phyloP scores from a whole-genome alignment of 2,888 invertebrate species.

The Sesamia inferens region DNA sequence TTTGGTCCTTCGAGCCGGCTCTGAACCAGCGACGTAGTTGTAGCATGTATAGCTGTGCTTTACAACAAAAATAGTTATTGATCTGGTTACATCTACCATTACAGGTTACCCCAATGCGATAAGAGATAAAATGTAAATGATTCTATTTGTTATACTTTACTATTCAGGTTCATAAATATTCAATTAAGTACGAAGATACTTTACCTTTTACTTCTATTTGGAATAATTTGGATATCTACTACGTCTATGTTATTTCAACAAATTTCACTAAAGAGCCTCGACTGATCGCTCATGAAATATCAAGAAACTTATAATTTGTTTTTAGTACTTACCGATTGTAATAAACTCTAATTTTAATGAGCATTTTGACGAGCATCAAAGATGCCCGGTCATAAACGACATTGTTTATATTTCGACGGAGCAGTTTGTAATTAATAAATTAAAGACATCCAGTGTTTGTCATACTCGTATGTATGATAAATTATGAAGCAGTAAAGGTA shows the following conservation, averaged over 20 bases:
- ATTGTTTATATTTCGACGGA: conserved; percentile 44
- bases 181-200: neutral
- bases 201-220: neutral
- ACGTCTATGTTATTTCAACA: neutral
- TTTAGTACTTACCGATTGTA: conserved; percentile 61
- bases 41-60: neutral
- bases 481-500: neutral
- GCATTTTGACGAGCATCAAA: conserved; percentile 53
- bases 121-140: neutral
- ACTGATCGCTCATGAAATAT: conserved; percentile 30
- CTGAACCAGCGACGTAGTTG: too few species aligned
- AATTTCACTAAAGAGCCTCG: conserved; percentile 20
- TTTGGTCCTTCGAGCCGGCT: too few species aligned
- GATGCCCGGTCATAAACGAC: conserved; percentile 46
- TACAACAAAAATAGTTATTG: neutral
- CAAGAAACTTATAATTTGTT: conserved; percentile 35
- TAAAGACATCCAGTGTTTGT: conserved; percentile 8
- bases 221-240: neutral
- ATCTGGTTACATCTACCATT: too few species aligned
- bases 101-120: neutral
- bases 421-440: conserved; percentile 33
- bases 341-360: conserved; percentile 63
- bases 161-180: neutral
- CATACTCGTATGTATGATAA: neutral
- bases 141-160: neutral